Base-by-base conservation (phyloP, 2,888 invertebrate genomes). In the Coelinius sp. region DNA sequence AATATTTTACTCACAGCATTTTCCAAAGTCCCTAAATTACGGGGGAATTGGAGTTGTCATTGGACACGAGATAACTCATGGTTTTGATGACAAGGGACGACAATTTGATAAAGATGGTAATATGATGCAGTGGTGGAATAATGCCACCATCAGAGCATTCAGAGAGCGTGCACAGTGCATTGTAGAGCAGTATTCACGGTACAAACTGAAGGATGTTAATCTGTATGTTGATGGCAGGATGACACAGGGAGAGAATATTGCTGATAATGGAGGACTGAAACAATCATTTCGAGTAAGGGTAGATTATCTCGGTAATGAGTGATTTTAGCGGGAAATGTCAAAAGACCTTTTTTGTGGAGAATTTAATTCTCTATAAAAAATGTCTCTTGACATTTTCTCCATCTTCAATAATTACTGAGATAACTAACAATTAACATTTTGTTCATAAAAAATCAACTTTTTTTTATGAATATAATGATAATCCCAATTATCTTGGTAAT, bases 101-200 rank as follows among this genome's bases (percentile, higher is more conserved):
- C 95, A 96, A 84, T 97, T 95, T 85, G 97, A 97, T 86, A 94
- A 94, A 82, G 91, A 94, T 80, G 97, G 97, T 7, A 97, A 97
- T 86, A 92, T 96, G 90, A 93, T 94, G 90, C 94, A 95, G 81
- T 97, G 97, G 97, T 97, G 97, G 97, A 94, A 95, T 82, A 93
- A 94, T 81, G 92, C 91, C 2, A 96, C 97, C 1, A 92, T 95
- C 38, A 90, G 91, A 76, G 93, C 93, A 4, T 97, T 97, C 86
- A 91, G 94, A 46, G 92, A 94, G 74, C 90, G 94, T 75, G 93
- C 95, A 0, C 93, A 96, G 84, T 97, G 97, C 87, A 93, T 94
- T 82, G 94, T 97, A 78, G 94, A 97, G 84, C 96, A 96, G 87
- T 96, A 95, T 86, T 93, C 93, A 20, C 91, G 92, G 78, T 97